Base-by-base conservation (phyloP, 2,888 invertebrate genomes). In the Napeogenes inachia region DNA sequence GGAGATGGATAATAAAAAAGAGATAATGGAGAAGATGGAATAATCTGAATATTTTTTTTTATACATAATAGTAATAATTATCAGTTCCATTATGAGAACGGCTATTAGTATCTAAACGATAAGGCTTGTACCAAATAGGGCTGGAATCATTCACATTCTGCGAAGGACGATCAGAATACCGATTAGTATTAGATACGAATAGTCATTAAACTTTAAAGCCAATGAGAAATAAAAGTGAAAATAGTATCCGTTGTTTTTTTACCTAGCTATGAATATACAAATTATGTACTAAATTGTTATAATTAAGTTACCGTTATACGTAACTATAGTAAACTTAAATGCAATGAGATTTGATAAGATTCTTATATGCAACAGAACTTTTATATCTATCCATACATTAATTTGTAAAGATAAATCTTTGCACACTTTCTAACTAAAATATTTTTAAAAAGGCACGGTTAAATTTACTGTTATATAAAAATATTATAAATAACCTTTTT, bases 61-160 rank as follows among this genome's bases (percentile, higher is more conserved):
- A 56, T 45, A 46, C 56, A 42, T 62, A 10, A 45, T 13, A 54
- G 33, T 56, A 57, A 47, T 54, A 54, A 54, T 21, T 33, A 21
- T 21, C 58, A 45, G 35, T 56, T 54, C 33, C 32, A 42, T 54
- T 53, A 45, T 55, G 56, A 50, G 45, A 54, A 32, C 13, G 57
- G 45, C 60, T 60, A 60, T 53, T 64, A 66, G 63, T 68, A 65
- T 64, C 65, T 63, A 60, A 63, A 55, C 60, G 61, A 61, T 68
- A 77, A 76, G 81, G 85, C 86, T 87, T 80, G 81, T 80, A 87
- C 88, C 88, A 89, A 89, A 88, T 85, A 85, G 82, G 45, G 32
- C 33, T 47, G 45, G 32, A 60, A 56, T 57, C 32, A 60, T 47
- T 45, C 45, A 42, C 58, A 54, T 47, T 53, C 35, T 50, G 42